Conservation (phyloP, 2,797 vertebrate genomes). For the Phrynocephalus forsythii region DNA sequence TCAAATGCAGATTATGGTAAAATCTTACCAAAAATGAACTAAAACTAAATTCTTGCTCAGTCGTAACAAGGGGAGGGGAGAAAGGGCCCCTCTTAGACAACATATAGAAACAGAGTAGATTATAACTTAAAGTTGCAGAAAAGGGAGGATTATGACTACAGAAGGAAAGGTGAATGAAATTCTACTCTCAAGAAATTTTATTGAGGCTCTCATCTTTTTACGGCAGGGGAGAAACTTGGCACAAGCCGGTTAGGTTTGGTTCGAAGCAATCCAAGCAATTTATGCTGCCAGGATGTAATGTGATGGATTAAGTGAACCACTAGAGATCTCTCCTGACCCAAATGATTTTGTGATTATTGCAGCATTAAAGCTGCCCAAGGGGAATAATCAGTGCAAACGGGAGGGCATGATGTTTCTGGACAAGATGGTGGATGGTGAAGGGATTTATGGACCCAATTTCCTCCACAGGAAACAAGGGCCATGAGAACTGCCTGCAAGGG, state of each 20-base stretch:
- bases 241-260: background rate
- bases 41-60: no score
- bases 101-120: background rate
- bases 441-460: background rate
- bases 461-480: background rate
- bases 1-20: no score
- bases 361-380: background rate
- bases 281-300: background rate
- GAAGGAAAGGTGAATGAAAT: background rate
- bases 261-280: background rate
- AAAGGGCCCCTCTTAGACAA: no score
- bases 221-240: background rate
- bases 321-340: conserved; percentile 13
- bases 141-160: background rate
- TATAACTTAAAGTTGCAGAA: background rate
- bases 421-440: background rate
- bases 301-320: conserved; percentile 1
- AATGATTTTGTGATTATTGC: conserved; percentile 21
- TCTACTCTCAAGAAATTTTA: no score
- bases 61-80: no score
- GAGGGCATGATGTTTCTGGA: background rate
- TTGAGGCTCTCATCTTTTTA: background rate
- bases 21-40: no score
- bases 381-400: background rate
- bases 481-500: background rate